These are phyloP conservation scores for Poecilia gillii DNA, from an alignment of 2,797 vertebrate species.

Conservation along the genomic window DNA sequence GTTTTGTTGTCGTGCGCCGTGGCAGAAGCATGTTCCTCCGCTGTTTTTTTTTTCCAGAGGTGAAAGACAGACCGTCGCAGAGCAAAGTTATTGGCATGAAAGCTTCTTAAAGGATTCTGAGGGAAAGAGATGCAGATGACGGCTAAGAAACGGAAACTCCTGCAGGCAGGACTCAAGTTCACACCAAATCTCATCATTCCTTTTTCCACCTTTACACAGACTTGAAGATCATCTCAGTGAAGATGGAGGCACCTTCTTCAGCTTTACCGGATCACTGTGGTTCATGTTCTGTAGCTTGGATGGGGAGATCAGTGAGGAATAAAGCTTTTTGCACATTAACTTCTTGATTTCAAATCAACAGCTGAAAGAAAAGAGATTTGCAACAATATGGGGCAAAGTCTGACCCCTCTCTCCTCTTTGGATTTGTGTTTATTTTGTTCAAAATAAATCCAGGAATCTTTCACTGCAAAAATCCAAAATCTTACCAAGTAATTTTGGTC, in stretches of 20 bases:
- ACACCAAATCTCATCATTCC: conserved; percentile 33
- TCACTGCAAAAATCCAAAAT: no score
- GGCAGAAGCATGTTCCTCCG: conserved; percentile 12
- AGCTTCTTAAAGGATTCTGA: conserved; percentile 58
- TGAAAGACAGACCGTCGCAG: background rate
- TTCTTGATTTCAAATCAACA: background rate
- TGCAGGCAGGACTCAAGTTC: conserved; percentile 31
- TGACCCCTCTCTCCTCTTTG: background rate
- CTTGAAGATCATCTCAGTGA: conserved; percentile 58
- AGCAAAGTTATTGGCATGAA: conserved; percentile 52
- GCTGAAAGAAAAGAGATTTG: background rate
- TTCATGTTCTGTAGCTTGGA: background rate
- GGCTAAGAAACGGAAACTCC: conserved; percentile 40
- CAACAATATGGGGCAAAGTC: background rate
- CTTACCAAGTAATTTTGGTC: no score
- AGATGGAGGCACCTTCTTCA: conserved; percentile 53
- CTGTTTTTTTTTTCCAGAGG: conserved; percentile 29
- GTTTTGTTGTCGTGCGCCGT: conserved; percentile 11
- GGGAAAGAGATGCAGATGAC: conserved; percentile 58
- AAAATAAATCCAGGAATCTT: background rate
- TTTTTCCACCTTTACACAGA: conserved; percentile 59
- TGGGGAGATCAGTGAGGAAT: background rate
- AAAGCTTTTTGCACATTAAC: background rate
- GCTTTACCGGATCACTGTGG: conserved; percentile 15
- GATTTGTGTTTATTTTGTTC: background rate